These are phyloP conservation scores for Ernsta delagoae DNA, from an alignment of 2,888 invertebrate species.

Conservation along the genomic window DNA sequence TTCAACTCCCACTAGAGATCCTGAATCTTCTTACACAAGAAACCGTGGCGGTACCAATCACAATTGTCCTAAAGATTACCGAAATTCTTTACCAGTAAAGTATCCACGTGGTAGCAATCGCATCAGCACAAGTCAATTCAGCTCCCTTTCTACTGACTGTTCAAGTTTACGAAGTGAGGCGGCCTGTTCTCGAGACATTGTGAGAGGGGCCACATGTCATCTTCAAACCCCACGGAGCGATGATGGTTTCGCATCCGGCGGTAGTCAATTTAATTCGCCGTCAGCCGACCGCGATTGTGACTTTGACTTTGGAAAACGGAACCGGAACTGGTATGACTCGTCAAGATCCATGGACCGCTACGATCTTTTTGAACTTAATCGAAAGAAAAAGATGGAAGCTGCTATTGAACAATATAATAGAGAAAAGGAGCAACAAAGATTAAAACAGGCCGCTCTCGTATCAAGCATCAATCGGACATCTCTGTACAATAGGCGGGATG, in stretches of 20 bases:
- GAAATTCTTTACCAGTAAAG: neutral
- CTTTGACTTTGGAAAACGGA: constrained; percentile 2
- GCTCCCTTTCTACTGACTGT: neutral
- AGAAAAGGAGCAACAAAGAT: constrained; percentile 7
- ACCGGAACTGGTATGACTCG: neutral
- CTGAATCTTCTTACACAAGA: neutral
- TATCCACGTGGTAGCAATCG: neutral
- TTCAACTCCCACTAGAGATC: neutral
- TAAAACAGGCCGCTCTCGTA: neutral
- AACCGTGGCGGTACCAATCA: neutral
- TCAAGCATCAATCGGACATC: neutral
- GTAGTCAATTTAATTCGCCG: constrained; percentile 12
- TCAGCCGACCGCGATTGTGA: neutral
- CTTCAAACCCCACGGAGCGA: constrained; percentile 6
- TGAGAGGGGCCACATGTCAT: neutral
- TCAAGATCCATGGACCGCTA: neutral
- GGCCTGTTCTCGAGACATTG: neutral
- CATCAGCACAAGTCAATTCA: neutral
- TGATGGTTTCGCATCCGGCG: constrained; percentile 9
- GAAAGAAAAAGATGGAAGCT: constrained; percentile 7
- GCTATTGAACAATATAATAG: neutral
- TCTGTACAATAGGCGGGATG: neutral
- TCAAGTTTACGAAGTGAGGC: neutral
- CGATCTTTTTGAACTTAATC: constrained; percentile 3
- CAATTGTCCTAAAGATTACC: neutral